phyloP scores from a whole-genome alignment of 1,140 invertebrate species.

The Bactericera cockerelli region DNA sequence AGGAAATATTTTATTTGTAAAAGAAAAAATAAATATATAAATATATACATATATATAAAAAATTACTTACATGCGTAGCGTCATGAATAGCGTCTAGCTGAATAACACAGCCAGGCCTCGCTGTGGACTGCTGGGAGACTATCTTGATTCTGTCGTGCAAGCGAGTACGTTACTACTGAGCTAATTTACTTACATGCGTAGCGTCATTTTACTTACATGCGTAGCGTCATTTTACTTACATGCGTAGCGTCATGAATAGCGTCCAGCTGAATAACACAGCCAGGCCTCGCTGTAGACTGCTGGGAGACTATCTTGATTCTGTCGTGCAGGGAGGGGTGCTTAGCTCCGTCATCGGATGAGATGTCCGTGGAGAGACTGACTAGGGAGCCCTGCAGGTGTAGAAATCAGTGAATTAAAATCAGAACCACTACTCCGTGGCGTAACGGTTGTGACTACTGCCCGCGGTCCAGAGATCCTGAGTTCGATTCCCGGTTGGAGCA shows the following conservation, averaged over 20 bases:
- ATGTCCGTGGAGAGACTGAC: slow-evolving; percentile 61
- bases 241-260: slow-evolving; percentile 84
- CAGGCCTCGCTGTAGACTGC: slow-evolving; percentile 90
- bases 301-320: slow-evolving; percentile 96
- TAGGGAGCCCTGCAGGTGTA: slow-evolving; percentile 46
- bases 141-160: slow-evolving; percentile 83
- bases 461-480: too few relatives aligned
- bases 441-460: too few relatives aligned
- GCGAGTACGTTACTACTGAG: too few relatives aligned
- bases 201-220: too few relatives aligned
- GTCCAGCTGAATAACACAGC: slow-evolving; percentile 91
- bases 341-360: slow-evolving; percentile 49
- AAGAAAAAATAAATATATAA: too few relatives aligned
- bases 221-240: too few relatives aligned
- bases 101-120: slow-evolving; percentile 90
- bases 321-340: slow-evolving; percentile 52
- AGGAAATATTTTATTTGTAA: too few relatives aligned
- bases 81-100: slow-evolving; percentile 86
- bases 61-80: slow-evolving; percentile 60
- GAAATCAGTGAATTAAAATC: too few relatives aligned
- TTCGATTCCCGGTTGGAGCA: too few relatives aligned
- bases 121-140: slow-evolving; percentile 97
- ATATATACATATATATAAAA: too few relatives aligned
- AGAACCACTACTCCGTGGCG: too few relatives aligned
- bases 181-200: too few relatives aligned